These are phyloP conservation scores for Zelleria hepariella DNA, from an alignment of 2,888 invertebrate species.

Conservation along the genomic window DNA sequence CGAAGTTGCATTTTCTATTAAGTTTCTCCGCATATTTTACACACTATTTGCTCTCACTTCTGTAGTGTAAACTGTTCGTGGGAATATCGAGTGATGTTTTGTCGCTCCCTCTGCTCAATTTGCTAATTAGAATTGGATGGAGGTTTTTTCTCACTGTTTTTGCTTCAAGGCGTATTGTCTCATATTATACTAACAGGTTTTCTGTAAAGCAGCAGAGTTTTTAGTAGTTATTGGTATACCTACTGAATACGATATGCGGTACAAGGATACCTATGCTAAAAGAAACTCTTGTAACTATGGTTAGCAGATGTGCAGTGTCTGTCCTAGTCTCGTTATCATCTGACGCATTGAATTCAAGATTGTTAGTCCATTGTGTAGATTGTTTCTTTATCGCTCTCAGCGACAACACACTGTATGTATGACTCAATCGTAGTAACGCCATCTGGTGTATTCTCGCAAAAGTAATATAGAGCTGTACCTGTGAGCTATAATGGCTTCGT, in stretches of 20 bases:
- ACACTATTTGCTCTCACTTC: not conserved
- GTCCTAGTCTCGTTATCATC: too few relatives aligned
- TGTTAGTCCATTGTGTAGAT: too few relatives aligned
- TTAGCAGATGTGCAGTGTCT: too few relatives aligned
- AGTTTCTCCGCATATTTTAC: conserved; percentile 2
- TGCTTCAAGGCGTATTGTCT: not conserved
- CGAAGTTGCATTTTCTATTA: not conserved
- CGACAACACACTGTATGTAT: not conserved
- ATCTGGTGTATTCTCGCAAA: not conserved
- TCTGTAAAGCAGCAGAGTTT: not conserved
- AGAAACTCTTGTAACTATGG: too few relatives aligned
- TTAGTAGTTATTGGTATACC: too few relatives aligned
- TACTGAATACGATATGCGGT: too few relatives aligned
- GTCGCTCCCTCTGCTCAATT: not conserved
- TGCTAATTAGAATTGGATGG: not conserved
- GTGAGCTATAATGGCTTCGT: too few relatives aligned
- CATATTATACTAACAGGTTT: not conserved
- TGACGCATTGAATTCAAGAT: too few relatives aligned
- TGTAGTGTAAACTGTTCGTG: not conserved
- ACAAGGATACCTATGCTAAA: too few relatives aligned
- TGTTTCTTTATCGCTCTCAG: too few relatives aligned
- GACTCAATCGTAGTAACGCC: not conserved
- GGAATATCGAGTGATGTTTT: not conserved
- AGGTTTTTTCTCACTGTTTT: not conserved
- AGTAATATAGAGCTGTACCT: not conserved